Evolutionary conservation across 2,113 vertebrate species (phyloP), one percentile per base, ranked within the genome.

Genomic region (Empidonax traillii): DNA sequence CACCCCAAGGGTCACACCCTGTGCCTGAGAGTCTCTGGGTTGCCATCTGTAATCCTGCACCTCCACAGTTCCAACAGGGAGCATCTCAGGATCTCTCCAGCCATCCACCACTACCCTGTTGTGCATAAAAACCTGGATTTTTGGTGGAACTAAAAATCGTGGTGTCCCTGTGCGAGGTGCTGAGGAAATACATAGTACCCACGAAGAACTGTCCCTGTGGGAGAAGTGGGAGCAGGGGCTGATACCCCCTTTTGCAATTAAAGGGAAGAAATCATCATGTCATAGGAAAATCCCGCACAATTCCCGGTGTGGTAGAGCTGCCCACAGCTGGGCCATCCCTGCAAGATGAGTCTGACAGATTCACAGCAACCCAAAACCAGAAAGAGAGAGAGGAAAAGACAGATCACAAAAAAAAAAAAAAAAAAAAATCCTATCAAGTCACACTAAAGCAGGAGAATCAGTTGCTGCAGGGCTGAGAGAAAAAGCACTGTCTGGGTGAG

Each of bases 251-350:
- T 14, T 74, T 84, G 52, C 47, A 62, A 28, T 12, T 35, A 74
- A 52, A 86, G 30, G 43, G 39, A 77, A 67, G 39, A 55, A 81
- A 84, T 3, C 11, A 25, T 7, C 19, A 19, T 47, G 21, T 84
- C 0, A 0, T 33, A 7, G 56, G 14, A 49, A 63, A 83, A 68
- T 69, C 19, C 10, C 9, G 2, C 6, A 10, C 53, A 10, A 5
- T 61, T 52, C 41, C 37, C 35, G 43, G 12, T n/a, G 6, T 27
- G n/a, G 41, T 55, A 73, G 80, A 66, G 47, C 25, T 76, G 72
- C 56, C 44, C 17, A 46, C 15, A 63, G 37, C 62, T 55, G 52
- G 63, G 17, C 51, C 59, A 85, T 37, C 37, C 44, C 55, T 69
- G 58, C 0, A 0, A 37, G 79, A 23, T 53, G 55, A 69, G 31